Evolutionary conservation across 1,140 invertebrate genomes (phyloP), one percentile per base, ranked within the genome.

Genomic region (Physella acuta): DNA sequence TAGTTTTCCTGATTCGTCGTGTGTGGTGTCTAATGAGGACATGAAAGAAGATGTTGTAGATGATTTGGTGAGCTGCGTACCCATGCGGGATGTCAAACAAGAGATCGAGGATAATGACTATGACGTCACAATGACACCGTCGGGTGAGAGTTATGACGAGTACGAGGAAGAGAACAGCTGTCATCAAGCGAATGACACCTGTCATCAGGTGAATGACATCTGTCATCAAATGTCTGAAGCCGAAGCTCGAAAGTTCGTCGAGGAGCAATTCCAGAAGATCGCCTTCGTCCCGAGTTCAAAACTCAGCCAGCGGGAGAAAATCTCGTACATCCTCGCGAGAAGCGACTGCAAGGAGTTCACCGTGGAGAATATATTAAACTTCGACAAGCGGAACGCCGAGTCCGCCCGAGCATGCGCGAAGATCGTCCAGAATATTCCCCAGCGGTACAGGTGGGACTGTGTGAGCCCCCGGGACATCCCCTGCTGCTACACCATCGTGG

Each of bases 381-480:
- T 68, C 60, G 66, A 68, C 56, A 68, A 60, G 28, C 17, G 30
- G 16, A 24, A 39, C 34, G 24, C 2, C 11, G 66, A 68, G 2
- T 59, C 66, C 1, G 66, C 66, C 1, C 33, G 39, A 34, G 66
- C 56, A 3, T 68, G 66, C 30, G 66, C 66, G 2, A 59, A 68
- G 24, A 68, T 68, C 14, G 66, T 68, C 5, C 66, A 68, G 28
- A 68, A 68, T 33, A 68, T 68, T 33, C 66, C 53, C 1, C 53
- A 59, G 31, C 66, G 56, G 2, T 68, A 68, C n/a, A 33, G 66
- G 3, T 68, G 66, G 66, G 66, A 68, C 14, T 68, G 66, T 30
- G 66, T 68, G 1, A 5, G 30, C 16, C 66, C 66, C 17, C 55
- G 60, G 24, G 55, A 68, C 2, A 68, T 68, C 24, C 66, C 66